Base-by-base conservation (phyloP, 1,140 invertebrate species). In the Apis laboriosa region DNA sequence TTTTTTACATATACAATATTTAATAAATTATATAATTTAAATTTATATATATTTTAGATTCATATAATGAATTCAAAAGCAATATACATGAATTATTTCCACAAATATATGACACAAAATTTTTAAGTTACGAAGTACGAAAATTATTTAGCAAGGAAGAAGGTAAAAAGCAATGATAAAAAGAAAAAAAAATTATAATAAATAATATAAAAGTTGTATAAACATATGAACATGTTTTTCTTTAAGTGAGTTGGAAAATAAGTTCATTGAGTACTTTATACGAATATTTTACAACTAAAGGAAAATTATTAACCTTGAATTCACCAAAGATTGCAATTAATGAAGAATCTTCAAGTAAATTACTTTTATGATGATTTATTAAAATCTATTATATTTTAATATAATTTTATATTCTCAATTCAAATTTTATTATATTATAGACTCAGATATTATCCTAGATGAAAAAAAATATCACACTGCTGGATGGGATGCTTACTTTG, bases 401-500 rank as follows among this genome's bases (percentile, higher is more conserved):
- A 72, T 15, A 56, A 19, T 55, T n/a, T 70, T 43, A 12, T 58
- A 64, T 67, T 79, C 71, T n/a, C 5, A 58, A 72, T 61, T 81
- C 53, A 60, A 68, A 55, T 21, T 77, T 9, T 66, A 93, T 87
- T 89, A 12, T 58, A 64, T 67, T 79, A 63, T n/a, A 2, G 53
- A 71, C 51, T 78, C 53, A 60, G 61, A 55, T 21, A 70, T 9
- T 66, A 93, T 87, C 88, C 86, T 84, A 94, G 87, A 86, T 89
- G 61, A 93, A 90, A 24, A 92, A 90, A 86, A 90, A 19, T 96
- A 95, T 85, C 97, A 97, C 89, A 95, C 97, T 90, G 97, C 97
- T 21, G 96, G 96, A 0, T 97, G 96, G 95, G 97, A 97, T 93
- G 96, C 97, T 0, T 97, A 95, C 91, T 96, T 95, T 87, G 94